These are phyloP conservation scores for Actinopyga echinites DNA, from an alignment of 53 echinoderm and acorn worm species.

Conservation along the genomic window DNA sequence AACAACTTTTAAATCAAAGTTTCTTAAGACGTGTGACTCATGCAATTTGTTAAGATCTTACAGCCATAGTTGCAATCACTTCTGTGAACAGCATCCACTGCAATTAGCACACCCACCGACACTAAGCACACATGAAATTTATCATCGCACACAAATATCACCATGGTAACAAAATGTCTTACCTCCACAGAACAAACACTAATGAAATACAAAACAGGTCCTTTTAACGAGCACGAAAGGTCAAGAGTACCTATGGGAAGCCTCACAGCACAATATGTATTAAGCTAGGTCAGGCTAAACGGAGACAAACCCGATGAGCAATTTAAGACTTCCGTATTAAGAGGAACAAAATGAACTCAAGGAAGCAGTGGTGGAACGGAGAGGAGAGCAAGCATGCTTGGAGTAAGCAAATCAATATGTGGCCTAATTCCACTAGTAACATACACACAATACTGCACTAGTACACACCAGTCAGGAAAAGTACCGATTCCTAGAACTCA, in stretches of 20 bases:
- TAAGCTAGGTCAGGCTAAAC: not conserved
- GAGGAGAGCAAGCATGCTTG: not conserved
- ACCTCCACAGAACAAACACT: not conserved
- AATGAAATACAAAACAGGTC: not conserved
- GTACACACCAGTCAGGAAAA: too few species aligned
- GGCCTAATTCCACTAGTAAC: not conserved
- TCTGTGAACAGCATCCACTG: too few species aligned
- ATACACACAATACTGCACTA: too few species aligned
- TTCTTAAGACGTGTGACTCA: too few species aligned
- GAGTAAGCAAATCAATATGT: constrained; percentile 8
- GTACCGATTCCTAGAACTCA: too few species aligned
- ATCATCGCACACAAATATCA: too few species aligned
- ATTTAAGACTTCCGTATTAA: constrained; percentile 8
- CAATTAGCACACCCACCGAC: too few species aligned
- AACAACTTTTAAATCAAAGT: too few species aligned
- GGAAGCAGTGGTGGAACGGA: not conserved
- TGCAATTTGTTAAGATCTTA: too few species aligned
- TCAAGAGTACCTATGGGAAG: not conserved
- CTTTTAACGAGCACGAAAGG: not conserved
- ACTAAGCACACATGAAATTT: too few species aligned
- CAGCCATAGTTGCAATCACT: too few species aligned
- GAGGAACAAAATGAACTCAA: not conserved
- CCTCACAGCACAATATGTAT: too few species aligned
- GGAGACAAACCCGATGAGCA: not conserved
- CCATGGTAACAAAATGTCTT: constrained; percentile 15